Percentiles rank a stretch among this genome's conserved stretches.
Evolutionary conservation across 2,113 vertebrate genomes (phyloP).

Genomic region (Panthera leo): DNA sequence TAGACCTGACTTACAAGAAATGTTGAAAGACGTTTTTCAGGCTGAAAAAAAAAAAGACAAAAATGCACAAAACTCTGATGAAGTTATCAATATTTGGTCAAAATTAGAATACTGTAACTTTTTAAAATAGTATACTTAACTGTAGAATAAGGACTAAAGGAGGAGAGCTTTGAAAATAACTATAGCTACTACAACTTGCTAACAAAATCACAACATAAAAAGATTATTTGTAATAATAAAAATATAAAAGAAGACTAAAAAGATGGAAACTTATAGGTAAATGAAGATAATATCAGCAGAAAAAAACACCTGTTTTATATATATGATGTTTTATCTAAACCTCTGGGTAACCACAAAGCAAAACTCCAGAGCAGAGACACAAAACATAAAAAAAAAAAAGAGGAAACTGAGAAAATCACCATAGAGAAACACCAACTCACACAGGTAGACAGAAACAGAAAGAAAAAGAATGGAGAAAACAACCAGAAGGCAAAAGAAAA

Average conservation of each 20-base stretch:
- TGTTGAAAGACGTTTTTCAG: neutral
- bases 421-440: neutral
- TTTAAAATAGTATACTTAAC: neutral
- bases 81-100: neutral
- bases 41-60: neutral
- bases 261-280: neutral
- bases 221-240: neutral
- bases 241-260: neutral
- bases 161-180: neutral
- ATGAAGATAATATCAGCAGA: neutral
- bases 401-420: neutral
- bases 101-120: neutral
- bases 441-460: neutral
- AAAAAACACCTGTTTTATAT: neutral
- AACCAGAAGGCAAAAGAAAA: neutral
- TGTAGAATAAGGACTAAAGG: neutral
- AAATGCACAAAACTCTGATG: neutral
- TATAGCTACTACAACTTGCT: neutral
- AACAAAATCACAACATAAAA: neutral
- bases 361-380: neutral
- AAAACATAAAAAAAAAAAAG: neutral
- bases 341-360: neutral
- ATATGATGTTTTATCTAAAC: neutral
- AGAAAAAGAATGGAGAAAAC: neutral
- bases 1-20: neutral